Evolutionary conservation across 2,797 vertebrate genomes (phyloP), one percentile per base, ranked within the genome.

Genomic region (Lutjanus argentimaculatus): DNA sequence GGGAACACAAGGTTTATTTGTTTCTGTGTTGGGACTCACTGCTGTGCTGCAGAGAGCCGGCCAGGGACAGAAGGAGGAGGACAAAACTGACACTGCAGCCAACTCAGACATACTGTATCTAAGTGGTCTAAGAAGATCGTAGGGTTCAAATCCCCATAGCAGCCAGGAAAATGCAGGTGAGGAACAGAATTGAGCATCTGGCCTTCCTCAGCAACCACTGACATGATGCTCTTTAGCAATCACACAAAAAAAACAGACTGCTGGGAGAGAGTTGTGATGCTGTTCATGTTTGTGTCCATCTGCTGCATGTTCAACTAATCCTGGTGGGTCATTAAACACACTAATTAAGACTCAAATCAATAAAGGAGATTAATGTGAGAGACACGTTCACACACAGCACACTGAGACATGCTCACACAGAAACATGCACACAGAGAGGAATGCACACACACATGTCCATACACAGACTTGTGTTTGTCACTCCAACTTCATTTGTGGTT

Each of bases 261-360:
- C 7, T 30, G 25, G 56, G 53, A 30, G 19, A 22, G 21, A 8
- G 48, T 11, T 52, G 46, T 16, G 30, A 21, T 59, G 40, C 36
- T 70, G 52, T 17, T 52, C 43, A 70, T 74, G 17, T 48, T 66
- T 69, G 46, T 69, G 72, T 77, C 61, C n/a, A 80, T 77, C 36
- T 68, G 59, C 67, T 45, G n/a, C 14, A 19, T 71, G 57, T 55
- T 51, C 66, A 63, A 2, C 51, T 85, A 77, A 82, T 80, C 76
- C 69, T 42, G 6, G 49, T 13, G 22, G 58, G 55, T 72, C 70
- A 72, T 40, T 77, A 63, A 82, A 74, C 49, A 55, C 21, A 57
- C 58, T 36, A 67, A 79, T 74, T 74, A 70, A 61, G 22, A 69
- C 30, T 63, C 48, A 21, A 82, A 55, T 77, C 74, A 80, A 76